phyloP scores from a whole-genome alignment of 2,888 invertebrate genomes.

The Drosophila buzzatii region DNA sequence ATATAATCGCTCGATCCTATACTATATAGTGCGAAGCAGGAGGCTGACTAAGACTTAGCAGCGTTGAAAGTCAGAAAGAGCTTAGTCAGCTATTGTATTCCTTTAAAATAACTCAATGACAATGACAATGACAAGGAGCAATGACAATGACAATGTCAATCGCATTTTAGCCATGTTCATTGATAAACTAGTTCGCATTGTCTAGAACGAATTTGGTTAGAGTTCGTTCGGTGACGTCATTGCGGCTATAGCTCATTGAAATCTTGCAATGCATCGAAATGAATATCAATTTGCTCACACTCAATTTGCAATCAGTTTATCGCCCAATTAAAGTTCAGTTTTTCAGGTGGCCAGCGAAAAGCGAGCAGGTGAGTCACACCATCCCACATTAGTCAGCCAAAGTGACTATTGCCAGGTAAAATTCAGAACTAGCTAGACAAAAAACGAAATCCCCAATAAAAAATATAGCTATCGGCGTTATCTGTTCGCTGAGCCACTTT shows the following conservation, averaged over 20 bases:
- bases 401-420: not conserved
- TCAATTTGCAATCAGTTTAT: constrained; percentile 17
- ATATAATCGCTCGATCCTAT: not conserved
- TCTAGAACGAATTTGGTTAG: not conserved
- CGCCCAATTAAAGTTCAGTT: constrained; percentile 32
- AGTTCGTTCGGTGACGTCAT: constrained; percentile 25
- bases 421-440: constrained; percentile 5
- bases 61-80: not conserved
- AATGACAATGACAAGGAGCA: not conserved
- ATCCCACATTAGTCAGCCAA: constrained; percentile 45
- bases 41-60: constrained; percentile 6
- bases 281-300: constrained; percentile 17
- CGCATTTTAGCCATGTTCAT: not conserved
- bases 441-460: not conserved
- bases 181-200: constrained; percentile 18
- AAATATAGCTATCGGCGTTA: constrained; percentile 14
- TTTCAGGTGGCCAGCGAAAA: constrained; percentile 9
- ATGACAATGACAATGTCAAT: not conserved
- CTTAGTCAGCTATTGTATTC: constrained; percentile 6
- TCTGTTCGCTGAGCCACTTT: constrained; percentile 21
- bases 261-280: constrained; percentile 6
- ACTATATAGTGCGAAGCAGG: not conserved
- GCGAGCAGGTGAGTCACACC: constrained; percentile 43
- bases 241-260: constrained; percentile 11
- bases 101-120: not conserved